These are phyloP conservation scores for Mustela lutreola DNA, from an alignment of 2,113 vertebrate genomes.

Conservation along the genomic window DNA sequence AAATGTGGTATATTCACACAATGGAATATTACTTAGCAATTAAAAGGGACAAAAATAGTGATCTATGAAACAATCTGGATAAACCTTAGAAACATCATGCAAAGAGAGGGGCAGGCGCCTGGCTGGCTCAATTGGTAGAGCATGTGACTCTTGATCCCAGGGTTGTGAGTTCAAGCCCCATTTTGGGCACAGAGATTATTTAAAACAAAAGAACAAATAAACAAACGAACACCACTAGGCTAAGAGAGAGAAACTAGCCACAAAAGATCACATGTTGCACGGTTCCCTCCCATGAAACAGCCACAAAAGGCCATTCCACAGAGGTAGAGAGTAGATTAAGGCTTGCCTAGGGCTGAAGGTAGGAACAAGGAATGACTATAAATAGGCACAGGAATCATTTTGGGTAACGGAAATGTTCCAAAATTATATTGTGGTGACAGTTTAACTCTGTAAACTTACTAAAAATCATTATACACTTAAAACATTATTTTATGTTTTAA, in stretches of 20 bases:
- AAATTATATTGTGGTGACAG: not conserved
- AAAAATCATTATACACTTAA: not conserved
- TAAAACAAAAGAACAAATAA: not conserved
- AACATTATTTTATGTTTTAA: not conserved
- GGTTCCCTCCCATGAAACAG: not conserved
- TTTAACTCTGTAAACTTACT: slow-evolving; percentile 9
- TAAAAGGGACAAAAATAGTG: slow-evolving; percentile 31
- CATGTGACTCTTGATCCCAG: not conserved
- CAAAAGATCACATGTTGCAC: not conserved
- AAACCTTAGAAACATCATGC: not conserved
- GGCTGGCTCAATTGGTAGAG: not conserved
- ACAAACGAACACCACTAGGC: not conserved
- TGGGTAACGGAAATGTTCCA: not conserved
- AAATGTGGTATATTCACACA: not conserved
- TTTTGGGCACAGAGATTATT: not conserved
- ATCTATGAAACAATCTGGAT: not conserved
- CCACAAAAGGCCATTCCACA: not conserved
- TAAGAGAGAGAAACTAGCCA: not conserved
- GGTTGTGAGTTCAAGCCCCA: not conserved
- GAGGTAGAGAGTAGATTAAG: not conserved
- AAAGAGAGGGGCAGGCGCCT: not conserved
- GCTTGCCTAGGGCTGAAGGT: not conserved
- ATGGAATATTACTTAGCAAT: slow-evolving; percentile 15
- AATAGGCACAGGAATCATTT: not conserved
- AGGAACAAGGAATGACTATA: not conserved